These are phyloP conservation scores for Apamea crenata DNA, from an alignment of 2,888 invertebrate genomes.

Conservation along the genomic window DNA sequence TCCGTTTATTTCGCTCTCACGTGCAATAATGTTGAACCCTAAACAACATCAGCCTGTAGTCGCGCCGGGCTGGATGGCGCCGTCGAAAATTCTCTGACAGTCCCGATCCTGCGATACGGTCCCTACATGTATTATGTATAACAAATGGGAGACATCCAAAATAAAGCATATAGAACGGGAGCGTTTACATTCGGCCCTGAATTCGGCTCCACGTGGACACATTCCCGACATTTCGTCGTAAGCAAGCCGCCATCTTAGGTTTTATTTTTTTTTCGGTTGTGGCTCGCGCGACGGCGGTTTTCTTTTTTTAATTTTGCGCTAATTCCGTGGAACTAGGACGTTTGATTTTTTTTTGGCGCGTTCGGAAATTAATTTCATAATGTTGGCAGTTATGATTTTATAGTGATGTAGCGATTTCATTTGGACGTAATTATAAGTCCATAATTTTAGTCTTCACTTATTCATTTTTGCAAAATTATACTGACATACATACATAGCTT, in stretches of 20 bases:
- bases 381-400: constrained; percentile 31
- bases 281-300: constrained; percentile 61
- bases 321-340: constrained; percentile 59
- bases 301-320: constrained; percentile 54
- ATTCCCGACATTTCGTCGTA: constrained; percentile 85
- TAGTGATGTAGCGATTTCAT: constrained; percentile 4
- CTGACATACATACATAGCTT: constrained; percentile 1
- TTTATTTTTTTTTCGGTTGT: constrained; percentile 60
- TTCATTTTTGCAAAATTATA: background rate
- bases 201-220: constrained; percentile 84
- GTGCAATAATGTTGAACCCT: constrained; percentile 48
- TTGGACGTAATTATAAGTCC: background rate
- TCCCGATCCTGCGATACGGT: constrained; percentile 87
- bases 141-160: constrained; percentile 90
- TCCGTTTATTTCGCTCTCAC: constrained; percentile 43
- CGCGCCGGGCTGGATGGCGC: constrained; percentile 82
- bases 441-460: background rate
- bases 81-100: constrained; percentile 87
- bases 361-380: constrained; percentile 46
- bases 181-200: constrained; percentile 83
- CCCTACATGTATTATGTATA: constrained; percentile 89
- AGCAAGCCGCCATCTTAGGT: constrained; percentile 68
- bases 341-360: constrained; percentile 36
- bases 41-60: constrained; percentile 80
- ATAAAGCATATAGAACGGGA: constrained; percentile 83